Percentiles rank a stretch among this genome's conserved stretches.
These are phyloP conservation scores for Melanaphis sacchari DNA, from an alignment of 1,140 invertebrate genomes.

Conservation along the genomic window DNA sequence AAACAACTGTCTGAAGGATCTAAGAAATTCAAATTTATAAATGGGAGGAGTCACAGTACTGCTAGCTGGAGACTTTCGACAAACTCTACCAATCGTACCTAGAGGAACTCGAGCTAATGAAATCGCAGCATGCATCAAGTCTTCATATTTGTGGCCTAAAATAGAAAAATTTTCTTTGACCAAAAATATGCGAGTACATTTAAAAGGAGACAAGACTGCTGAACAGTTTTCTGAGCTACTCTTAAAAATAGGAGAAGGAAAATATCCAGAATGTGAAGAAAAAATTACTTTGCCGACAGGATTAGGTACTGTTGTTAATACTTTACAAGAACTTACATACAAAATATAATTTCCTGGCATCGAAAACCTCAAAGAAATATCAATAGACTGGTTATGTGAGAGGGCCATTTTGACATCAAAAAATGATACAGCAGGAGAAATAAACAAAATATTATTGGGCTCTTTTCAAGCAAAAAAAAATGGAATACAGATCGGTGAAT, in stretches of 20 bases:
- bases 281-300: slow-evolving; percentile 58
- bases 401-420: too few relatives aligned
- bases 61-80: slow-evolving; percentile 42
- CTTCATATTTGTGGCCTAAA: slow-evolving; percentile 59
- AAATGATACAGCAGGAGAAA: too few relatives aligned
- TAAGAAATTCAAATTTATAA: slow-evolving; percentile 18
- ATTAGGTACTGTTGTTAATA: slow-evolving; percentile 60
- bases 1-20: slow-evolving; percentile 34
- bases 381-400: too few relatives aligned
- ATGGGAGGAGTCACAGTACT: slow-evolving; percentile 60
- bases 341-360: slow-evolving; percentile 61
- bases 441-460: too few relatives aligned
- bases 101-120: slow-evolving; percentile 62
- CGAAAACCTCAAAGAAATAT: too few relatives aligned
- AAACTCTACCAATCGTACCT: slow-evolving; percentile 61
- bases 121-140: slow-evolving; percentile 62
- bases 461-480: too few relatives aligned
- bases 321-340: slow-evolving; percentile 63
- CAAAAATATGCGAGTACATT: slow-evolving; percentile 47
- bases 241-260: slow-evolving; percentile 59
- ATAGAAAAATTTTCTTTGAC: slow-evolving; percentile 60
- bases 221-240: slow-evolving; percentile 61
- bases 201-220: slow-evolving; percentile 48
- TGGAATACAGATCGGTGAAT: too few relatives aligned
- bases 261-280: slow-evolving; percentile 39